Percentiles rank a stretch among this genome's conserved stretches.
Conservation (phyloP, 1,140 invertebrate genomes). For the Micrasema minimum region DNA sequence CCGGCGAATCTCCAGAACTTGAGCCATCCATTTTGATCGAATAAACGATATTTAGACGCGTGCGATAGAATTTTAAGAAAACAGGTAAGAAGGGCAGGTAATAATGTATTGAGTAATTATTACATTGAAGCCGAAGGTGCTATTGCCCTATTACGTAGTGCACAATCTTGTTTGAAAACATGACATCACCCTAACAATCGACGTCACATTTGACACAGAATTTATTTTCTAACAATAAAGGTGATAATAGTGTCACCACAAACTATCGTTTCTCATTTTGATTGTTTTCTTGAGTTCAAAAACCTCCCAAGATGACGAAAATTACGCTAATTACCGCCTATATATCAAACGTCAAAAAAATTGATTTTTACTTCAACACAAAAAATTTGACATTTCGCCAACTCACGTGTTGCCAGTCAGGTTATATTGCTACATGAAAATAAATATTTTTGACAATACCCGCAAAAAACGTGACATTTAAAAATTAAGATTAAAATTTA, state of each 20-base stretch:
- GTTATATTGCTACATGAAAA: neutral
- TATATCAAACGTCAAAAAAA: constrained; percentile 47
- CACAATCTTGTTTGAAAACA: constrained; percentile 42
- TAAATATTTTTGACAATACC: too few species aligned
- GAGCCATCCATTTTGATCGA: constrained; percentile 37
- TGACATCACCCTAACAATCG: constrained; percentile 39
- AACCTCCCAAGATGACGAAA: neutral
- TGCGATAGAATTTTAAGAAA: constrained; percentile 10
- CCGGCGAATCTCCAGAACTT: constrained; percentile 41
- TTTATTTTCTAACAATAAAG: constrained; percentile 11
- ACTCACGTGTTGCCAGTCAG: constrained; percentile 36
- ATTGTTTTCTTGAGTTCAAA: constrained; percentile 4
- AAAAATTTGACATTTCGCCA: constrained; percentile 49
- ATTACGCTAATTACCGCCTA: constrained; percentile 39
- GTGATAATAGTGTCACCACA: too few species aligned
- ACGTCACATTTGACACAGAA: constrained; percentile 33
- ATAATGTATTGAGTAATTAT: constrained; percentile 15
- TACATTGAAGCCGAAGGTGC: constrained; percentile 22
- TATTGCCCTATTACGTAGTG: constrained; percentile 35
- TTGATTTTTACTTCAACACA: constrained; percentile 44
- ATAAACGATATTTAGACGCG: neutral
- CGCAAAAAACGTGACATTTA: too few species aligned
- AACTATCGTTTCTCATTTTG: constrained; percentile 16
- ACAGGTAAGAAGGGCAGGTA: constrained; percentile 14
- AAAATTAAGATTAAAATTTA: neutral